phyloP scores from a whole-genome alignment of 2,888 invertebrate genomes.

The Gerosis bhagava region DNA sequence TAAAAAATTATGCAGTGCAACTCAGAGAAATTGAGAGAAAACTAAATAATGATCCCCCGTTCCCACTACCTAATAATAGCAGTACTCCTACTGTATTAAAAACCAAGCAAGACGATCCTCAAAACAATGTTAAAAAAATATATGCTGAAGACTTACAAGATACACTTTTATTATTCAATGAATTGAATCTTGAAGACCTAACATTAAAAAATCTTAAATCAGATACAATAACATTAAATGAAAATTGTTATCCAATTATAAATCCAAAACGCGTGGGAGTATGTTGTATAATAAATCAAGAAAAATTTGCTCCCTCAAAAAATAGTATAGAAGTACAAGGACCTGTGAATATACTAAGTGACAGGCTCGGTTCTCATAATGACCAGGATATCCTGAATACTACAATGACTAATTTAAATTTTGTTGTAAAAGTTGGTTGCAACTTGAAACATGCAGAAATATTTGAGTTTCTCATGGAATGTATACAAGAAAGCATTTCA shows the following conservation, averaged over 20 bases:
- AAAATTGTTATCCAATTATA: conserved; percentile 56
- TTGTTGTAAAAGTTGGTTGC: conserved; percentile 52
- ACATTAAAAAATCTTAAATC: conserved; percentile 46
- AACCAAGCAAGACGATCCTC: conserved; percentile 27
- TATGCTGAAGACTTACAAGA: conserved; percentile 45
- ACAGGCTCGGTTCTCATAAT: conserved; percentile 54
- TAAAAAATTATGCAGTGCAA: conserved; percentile 47
- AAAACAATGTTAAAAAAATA: conserved; percentile 31
- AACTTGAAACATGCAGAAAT: conserved; percentile 58
- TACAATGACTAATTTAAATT: conserved; percentile 61
- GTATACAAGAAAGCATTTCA: conserved; percentile 48
- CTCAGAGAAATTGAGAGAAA: conserved; percentile 49
- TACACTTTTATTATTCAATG: conserved; percentile 44
- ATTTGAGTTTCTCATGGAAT: conserved; percentile 52
- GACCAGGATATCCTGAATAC: conserved; percentile 53
- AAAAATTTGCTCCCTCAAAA: conserved; percentile 62
- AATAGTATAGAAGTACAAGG: conserved; percentile 59
- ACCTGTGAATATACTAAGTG: conserved; percentile 40
- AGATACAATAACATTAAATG: conserved; percentile 44
- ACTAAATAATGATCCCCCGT: conserved; percentile 36
- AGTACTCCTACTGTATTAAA: conserved; percentile 33
- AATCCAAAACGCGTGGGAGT: conserved; percentile 59
- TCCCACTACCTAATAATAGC: conserved; percentile 15
- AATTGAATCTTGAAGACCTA: conserved; percentile 44
- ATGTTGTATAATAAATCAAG: conserved; percentile 70